Evolutionary conservation across 2,888 invertebrate species (phyloP).

Genomic region (Drosophila dives): DNA sequence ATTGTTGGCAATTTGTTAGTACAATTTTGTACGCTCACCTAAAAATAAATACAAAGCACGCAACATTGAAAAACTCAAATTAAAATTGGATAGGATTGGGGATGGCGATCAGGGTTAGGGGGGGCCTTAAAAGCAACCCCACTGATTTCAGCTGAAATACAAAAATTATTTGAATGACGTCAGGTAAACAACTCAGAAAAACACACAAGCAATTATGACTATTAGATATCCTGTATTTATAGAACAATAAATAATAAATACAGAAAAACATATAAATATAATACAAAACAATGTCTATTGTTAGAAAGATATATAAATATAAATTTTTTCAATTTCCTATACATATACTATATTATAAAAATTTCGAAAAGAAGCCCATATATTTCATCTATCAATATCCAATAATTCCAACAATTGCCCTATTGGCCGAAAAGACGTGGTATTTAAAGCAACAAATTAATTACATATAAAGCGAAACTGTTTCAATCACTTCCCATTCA

Average conservation of each 20-base stretch:
- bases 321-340: neutral
- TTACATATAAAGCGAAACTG: neutral
- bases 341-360: neutral
- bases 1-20: conserved; percentile 25
- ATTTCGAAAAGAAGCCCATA: neutral
- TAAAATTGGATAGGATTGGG: neutral
- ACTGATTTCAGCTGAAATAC: neutral
- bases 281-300: neutral
- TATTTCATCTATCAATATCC: neutral
- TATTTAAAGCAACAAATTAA: neutral
- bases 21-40: conserved; percentile 19
- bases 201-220: neutral
- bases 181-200: conserved; percentile 9
- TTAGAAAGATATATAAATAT: too few relatives aligned
- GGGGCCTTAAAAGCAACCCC: neutral
- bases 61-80: conserved; percentile 3
- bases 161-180: conserved; percentile 12
- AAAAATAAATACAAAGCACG: conserved; percentile 44
- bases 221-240: neutral
- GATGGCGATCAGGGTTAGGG: neutral
- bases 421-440: neutral
- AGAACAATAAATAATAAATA: neutral
- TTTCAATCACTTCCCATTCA: neutral
- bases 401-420: neutral
- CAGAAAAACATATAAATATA: neutral